These are phyloP conservation scores for Gonioctena quinquepunctata DNA, from an alignment of 1,140 invertebrate genomes.

Conservation along the genomic window DNA sequence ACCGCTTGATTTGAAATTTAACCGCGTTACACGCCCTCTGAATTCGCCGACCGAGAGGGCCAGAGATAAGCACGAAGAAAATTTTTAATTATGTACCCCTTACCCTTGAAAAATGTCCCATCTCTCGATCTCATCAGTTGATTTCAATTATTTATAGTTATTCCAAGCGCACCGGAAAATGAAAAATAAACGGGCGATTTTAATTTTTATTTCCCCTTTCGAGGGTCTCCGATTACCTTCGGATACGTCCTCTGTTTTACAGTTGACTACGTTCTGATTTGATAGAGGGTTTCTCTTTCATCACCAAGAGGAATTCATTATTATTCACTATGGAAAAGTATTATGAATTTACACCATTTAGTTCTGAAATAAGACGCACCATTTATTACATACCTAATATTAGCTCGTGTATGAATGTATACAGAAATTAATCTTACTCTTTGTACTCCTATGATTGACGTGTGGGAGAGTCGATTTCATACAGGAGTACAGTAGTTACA, in stretches of 20 bases:
- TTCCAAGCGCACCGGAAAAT: constrained; percentile 9
- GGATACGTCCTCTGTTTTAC: not conserved
- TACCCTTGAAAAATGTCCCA: constrained; percentile 10
- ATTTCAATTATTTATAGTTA: constrained; percentile 26
- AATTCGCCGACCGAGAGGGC: not conserved
- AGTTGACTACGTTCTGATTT: not conserved
- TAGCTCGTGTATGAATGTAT: no score
- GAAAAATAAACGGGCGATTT: constrained; percentile 19
- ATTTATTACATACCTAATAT: no score
- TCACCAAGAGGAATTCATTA: no score
- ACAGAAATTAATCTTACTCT: no score
- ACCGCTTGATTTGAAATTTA: not conserved
- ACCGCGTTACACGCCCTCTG: not conserved
- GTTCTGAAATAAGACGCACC: no score
- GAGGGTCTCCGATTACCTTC: not conserved
- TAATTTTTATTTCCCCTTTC: constrained; percentile 19
- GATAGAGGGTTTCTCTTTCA: not conserved
- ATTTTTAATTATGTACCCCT: constrained; percentile 20
- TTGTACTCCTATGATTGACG: no score
- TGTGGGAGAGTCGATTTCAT: no score
- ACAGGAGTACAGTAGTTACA: no score
- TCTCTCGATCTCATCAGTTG: constrained; percentile 17
- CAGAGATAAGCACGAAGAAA: constrained; percentile 14
- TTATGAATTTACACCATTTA: no score
- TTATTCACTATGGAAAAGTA: no score